A percentile compares a stretch with the other conserved stretches of the same genome.
Conservation (phyloP, 2,797 vertebrate genomes). For the Pipistrellus nathusii region DNA sequence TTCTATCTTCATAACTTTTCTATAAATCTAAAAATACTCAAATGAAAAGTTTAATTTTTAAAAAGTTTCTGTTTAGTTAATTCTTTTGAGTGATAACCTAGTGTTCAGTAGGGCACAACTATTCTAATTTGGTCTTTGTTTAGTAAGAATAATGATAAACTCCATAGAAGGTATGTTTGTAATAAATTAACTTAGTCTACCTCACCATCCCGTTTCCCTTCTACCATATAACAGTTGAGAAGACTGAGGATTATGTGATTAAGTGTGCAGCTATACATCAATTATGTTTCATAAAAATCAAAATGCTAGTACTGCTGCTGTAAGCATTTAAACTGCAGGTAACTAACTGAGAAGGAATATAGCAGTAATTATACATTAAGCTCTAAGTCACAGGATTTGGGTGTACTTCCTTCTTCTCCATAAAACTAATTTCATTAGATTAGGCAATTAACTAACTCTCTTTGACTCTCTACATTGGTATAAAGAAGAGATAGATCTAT, state of each 20-base stretch:
- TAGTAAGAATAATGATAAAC: not conserved
- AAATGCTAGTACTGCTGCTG: not conserved
- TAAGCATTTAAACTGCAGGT: not conserved
- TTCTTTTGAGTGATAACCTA: not conserved
- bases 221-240: not conserved
- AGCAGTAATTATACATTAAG: not conserved
- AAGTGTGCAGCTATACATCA: not conserved
- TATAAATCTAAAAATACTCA: not conserved
- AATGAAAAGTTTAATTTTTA: not conserved
- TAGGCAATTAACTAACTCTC: not conserved
- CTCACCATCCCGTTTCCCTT: not conserved
- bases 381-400: not conserved
- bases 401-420: not conserved
- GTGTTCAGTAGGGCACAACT: not conserved
- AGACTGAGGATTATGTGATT: not conserved
- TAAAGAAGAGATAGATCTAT: not conserved
- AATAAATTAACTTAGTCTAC: not conserved
- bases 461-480: not conserved
- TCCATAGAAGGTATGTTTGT: not conserved
- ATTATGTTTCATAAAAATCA: constrained; percentile 25
- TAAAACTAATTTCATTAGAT: not conserved
- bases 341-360: not conserved
- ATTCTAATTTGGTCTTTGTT: not conserved
- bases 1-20: not conserved
- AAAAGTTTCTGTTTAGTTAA: not conserved